Conservation (phyloP, 2,797 vertebrate genomes). For the Eulemur coronatus region DNA sequence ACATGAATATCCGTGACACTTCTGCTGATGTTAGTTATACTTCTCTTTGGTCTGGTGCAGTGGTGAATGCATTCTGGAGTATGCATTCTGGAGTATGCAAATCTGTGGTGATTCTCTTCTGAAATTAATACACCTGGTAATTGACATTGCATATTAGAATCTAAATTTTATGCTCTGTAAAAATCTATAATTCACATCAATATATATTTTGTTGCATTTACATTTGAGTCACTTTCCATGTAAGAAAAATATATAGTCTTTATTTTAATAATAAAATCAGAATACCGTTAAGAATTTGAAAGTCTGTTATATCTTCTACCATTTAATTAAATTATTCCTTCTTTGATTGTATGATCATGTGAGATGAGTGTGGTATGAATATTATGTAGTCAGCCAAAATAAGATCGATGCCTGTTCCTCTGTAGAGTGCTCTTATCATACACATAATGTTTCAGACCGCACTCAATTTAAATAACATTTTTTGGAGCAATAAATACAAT, state of each 20-base stretch:
- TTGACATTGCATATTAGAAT: not conserved
- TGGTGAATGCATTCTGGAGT: not conserved
- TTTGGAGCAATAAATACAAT: not conserved
- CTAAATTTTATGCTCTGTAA: not conserved
- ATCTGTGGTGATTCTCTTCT: not conserved
- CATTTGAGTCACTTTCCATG: not conserved
- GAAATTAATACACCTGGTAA: constrained; percentile 47
- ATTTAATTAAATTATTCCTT: not conserved
- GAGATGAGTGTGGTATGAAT: not conserved
- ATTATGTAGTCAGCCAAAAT: not conserved
- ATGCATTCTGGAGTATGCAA: not conserved
- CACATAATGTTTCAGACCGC: not conserved
- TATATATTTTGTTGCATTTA: not conserved
- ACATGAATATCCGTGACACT: constrained; percentile 61
- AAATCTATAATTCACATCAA: not conserved
- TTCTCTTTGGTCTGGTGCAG: not conserved
- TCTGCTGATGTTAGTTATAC: constrained; percentile 35
- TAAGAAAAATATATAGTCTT: not conserved
- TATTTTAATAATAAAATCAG: not conserved
- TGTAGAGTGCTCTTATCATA: not conserved
- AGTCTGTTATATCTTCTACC: not conserved
- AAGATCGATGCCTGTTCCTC: not conserved
- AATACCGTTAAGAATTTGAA: not conserved
- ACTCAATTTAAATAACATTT: not conserved
- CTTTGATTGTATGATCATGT: not conserved